Conservation (phyloP, 2,797 vertebrate species). For the Sphenodon punctatus region DNA sequence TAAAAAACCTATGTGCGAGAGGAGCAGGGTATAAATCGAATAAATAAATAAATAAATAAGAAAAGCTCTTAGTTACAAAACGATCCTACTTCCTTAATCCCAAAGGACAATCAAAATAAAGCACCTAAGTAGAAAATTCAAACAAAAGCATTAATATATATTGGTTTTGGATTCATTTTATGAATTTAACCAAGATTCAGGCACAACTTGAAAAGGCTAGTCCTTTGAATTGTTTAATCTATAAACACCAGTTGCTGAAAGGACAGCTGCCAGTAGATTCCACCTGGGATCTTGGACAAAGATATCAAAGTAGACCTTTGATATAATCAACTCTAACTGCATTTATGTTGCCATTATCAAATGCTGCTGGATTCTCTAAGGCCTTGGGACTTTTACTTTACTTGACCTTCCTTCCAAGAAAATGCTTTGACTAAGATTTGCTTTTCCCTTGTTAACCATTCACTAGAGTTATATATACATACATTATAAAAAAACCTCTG, state of each 20-base stretch:
- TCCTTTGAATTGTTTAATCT: not conserved
- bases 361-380: not conserved
- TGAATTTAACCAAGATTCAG: not conserved
- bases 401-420: not conserved
- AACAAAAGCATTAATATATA: not conserved
- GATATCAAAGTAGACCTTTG: not conserved
- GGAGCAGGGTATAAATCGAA: too few species aligned
- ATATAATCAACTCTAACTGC: fast-evolving
- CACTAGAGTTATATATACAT: not conserved
- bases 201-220: not conserved
- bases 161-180: not conserved
- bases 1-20: not conserved
- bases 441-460: not conserved
- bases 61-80: not conserved
- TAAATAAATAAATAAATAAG: too few species aligned
- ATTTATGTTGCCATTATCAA: not conserved
- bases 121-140: fast-evolving
- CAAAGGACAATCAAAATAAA: not conserved
- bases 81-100: not conserved
- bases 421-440: not conserved
- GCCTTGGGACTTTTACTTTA: fast-evolving
- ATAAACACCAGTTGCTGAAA: not conserved
- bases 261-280: not conserved
- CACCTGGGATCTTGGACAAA: not conserved
- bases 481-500: not conserved